phyloP scores from a whole-genome alignment of 2,888 invertebrate genomes.

The Rotaria magnacalcarata region DNA sequence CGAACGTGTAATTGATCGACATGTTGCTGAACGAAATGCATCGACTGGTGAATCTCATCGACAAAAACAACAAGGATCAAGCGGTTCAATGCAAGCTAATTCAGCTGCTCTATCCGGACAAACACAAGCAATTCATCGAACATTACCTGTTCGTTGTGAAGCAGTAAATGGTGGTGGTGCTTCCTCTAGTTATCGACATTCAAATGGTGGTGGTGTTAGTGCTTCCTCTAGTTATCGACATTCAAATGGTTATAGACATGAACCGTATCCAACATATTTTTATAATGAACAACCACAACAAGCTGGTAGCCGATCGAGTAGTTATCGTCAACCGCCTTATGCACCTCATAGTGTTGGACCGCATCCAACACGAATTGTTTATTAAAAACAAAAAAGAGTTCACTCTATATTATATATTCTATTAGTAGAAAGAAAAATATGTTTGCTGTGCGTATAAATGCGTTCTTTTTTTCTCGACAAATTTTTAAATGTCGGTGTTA shows the following conservation, averaged over 20 bases:
- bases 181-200: neutral
- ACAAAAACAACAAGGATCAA: neutral
- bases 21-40: constrained; percentile 10
- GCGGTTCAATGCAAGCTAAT: neutral
- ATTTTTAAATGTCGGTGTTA: neutral
- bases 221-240: neutral
- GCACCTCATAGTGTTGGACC: neutral
- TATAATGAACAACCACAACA: neutral
- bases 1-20: constrained; percentile 34
- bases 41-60: constrained; percentile 26
- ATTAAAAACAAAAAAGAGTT: neutral
- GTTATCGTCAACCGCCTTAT: constrained; percentile 13
- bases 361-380: constrained; percentile 3
- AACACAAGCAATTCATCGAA: neutral
- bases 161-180: neutral
- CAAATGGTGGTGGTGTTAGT: neutral
- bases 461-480: neutral
- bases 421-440: neutral
- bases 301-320: neutral
- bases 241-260: neutral
- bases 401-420: neutral
- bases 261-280: neutral
- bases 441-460: constrained; percentile 18
- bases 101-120: neutral
- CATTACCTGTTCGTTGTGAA: constrained; percentile 13